Conservation (phyloP, 2,113 vertebrate species). For the Mandrillus leucophaeus region DNA sequence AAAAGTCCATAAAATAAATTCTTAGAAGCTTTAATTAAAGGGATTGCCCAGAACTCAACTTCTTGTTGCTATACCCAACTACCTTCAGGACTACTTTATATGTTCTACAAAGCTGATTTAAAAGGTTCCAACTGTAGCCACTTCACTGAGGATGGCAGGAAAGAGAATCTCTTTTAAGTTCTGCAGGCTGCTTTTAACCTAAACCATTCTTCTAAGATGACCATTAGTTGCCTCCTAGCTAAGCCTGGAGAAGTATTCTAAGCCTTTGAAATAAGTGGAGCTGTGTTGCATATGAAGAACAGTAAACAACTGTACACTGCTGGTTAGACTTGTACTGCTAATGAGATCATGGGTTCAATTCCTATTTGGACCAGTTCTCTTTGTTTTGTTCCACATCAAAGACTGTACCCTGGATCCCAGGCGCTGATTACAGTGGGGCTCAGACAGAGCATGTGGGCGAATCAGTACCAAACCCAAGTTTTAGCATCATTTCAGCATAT, state of each 20-base stretch:
- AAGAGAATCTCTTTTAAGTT: slow-evolving; percentile 72
- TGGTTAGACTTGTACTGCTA: neutral
- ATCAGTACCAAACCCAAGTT: neutral
- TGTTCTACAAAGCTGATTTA: slow-evolving; percentile 40
- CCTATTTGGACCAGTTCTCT: neutral
- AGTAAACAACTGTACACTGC: slow-evolving; percentile 16
- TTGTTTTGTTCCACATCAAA: slow-evolving; percentile 31
- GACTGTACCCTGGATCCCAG: neutral
- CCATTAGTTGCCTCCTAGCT: slow-evolving; percentile 66
- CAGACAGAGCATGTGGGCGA: neutral
- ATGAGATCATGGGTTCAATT: slow-evolving; percentile 12
- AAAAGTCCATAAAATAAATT: slow-evolving; percentile 43
- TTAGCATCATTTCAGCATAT: neutral
- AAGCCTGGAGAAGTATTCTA: neutral
- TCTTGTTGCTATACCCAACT: slow-evolving; percentile 24
- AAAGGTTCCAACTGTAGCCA: slow-evolving; percentile 23
- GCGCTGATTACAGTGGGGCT: neutral
- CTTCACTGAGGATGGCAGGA: slow-evolving; percentile 59
- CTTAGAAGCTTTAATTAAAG: slow-evolving; percentile 44
- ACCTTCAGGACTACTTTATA: slow-evolving; percentile 31
- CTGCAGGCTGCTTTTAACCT: slow-evolving; percentile 68
- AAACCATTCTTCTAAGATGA: slow-evolving; percentile 76
- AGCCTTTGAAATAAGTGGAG: slow-evolving; percentile 15
- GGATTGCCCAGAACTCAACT: slow-evolving; percentile 28
- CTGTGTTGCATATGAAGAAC: neutral